Conservation (phyloP, 2,113 vertebrate species). For the Xiphorhynchus elegans region DNA sequence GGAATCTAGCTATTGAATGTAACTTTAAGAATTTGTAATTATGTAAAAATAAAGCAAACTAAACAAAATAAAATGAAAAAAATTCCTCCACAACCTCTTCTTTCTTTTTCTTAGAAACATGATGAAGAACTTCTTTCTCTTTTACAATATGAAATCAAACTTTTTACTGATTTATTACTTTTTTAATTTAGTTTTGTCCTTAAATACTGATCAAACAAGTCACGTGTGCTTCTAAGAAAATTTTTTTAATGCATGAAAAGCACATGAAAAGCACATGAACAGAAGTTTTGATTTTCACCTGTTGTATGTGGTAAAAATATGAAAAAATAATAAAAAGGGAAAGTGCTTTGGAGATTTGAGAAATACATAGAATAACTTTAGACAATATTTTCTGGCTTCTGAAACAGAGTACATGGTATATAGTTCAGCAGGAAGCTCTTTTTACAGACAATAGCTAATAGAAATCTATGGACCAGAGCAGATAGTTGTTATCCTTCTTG, state of each 20-base stretch:
- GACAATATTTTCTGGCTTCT: not conserved
- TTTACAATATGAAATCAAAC: not conserved
- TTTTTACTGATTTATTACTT: not conserved
- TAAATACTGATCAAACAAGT: not conserved
- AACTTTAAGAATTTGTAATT: not conserved
- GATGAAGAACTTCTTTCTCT: not conserved
- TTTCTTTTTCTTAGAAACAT: not conserved
- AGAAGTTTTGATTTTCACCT: not conserved
- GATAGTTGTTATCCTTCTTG: not conserved
- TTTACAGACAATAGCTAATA: not conserved
- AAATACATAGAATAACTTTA: not conserved
- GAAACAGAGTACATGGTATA: not conserved
- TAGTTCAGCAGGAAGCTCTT: not conserved
- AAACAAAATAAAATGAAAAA: not conserved
- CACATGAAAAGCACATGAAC: accelerated
- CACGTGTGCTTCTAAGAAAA: accelerated
- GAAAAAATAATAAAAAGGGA: not conserved
- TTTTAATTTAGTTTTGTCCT: not conserved
- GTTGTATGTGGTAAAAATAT: not conserved
- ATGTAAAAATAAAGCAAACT: not conserved
- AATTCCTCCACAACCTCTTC: not conserved
- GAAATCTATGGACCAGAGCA: not conserved
- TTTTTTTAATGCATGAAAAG: not conserved
- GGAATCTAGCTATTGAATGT: not conserved
- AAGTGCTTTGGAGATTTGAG: not conserved